Evolutionary conservation across 2,113 vertebrate species (phyloP).

Genomic region (Dicrurus megarhynchus): DNA sequence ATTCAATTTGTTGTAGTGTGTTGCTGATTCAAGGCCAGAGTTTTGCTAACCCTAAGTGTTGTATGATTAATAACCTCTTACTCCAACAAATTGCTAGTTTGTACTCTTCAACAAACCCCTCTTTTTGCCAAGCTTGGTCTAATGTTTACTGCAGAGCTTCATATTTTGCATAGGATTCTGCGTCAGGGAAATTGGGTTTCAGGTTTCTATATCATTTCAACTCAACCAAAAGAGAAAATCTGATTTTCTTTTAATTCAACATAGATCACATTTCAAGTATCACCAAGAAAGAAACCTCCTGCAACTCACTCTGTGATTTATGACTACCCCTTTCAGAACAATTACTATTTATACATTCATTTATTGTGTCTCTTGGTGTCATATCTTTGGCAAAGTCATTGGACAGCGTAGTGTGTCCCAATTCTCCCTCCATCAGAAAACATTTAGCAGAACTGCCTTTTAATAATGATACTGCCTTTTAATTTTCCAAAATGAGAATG

Average conservation of each 20-base stretch:
- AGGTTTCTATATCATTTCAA: slow-evolving; percentile 51
- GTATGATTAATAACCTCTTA: slow-evolving; percentile 57
- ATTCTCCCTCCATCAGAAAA: slow-evolving; percentile 72
- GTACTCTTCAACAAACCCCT: slow-evolving; percentile 21
- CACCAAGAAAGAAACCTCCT: slow-evolving; percentile 41
- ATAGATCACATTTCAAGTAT: slow-evolving; percentile 66
- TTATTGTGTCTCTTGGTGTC: slow-evolving; percentile 67
- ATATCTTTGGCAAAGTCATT: slow-evolving; percentile 72
- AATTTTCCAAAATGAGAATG: slow-evolving; percentile 69
- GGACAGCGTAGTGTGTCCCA: slow-evolving; percentile 59
- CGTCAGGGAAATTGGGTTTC: slow-evolving; percentile 26
- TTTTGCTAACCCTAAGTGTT: slow-evolving; percentile 46
- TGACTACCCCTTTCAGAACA: slow-evolving; percentile 70
- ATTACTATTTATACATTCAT: slow-evolving; percentile 75
- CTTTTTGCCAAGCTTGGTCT: slow-evolving; percentile 17
- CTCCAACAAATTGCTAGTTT: slow-evolving; percentile 37
- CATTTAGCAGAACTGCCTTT: slow-evolving; percentile 69
- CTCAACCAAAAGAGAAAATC: slow-evolving; percentile 33
- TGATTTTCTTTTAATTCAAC: slow-evolving; percentile 67
- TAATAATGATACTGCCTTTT: slow-evolving; percentile 73
- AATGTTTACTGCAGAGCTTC: slow-evolving; percentile 28
- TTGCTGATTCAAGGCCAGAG: slow-evolving; percentile 43
- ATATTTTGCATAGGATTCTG: slow-evolving; percentile 31
- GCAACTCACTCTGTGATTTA: slow-evolving; percentile 71
- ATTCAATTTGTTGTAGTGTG: slow-evolving; percentile 52